These are phyloP conservation scores for Apis mellifera DNA, from an alignment of 1,140 invertebrate species.

Conservation along the genomic window DNA sequence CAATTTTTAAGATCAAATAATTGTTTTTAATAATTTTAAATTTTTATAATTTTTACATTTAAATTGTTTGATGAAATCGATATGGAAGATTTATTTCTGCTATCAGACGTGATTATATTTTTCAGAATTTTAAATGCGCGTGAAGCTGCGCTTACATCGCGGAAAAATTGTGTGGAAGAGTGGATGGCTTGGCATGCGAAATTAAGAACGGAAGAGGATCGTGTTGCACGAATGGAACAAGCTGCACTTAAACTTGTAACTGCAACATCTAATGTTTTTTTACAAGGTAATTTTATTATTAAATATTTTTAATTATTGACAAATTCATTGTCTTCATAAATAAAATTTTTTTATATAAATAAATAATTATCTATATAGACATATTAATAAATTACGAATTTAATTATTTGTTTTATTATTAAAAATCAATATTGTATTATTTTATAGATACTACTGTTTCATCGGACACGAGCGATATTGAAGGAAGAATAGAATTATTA, in stretches of 20 bases:
- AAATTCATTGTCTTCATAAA: too few relatives aligned
- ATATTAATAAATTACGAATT: not conserved
- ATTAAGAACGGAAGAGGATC: slow-evolving; percentile 76
- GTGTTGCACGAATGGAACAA: slow-evolving; percentile 78
- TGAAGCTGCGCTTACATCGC: slow-evolving; percentile 76
- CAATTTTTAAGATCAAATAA: not conserved
- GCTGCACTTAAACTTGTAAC: slow-evolving; percentile 77
- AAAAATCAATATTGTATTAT: slow-evolving; percentile 34
- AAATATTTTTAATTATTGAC: not conserved
- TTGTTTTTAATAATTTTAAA: slow-evolving; percentile 3
- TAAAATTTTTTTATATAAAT: not conserved
- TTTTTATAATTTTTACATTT: not conserved
- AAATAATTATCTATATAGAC: not conserved
- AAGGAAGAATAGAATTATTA: slow-evolving; percentile 77
- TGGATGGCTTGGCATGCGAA: slow-evolving; percentile 80
- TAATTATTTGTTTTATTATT: slow-evolving; percentile 1
- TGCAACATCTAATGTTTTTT: slow-evolving; percentile 75
- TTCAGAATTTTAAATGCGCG: slow-evolving; percentile 77
- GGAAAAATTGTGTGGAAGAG: slow-evolving; percentile 79
- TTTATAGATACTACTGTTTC: slow-evolving; percentile 77
- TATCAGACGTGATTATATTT: slow-evolving; percentile 19
- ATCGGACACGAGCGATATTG: slow-evolving; percentile 78
- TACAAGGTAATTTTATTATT: slow-evolving; percentile 70
- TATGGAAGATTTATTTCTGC: slow-evolving; percentile 2
- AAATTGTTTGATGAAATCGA: not conserved